A percentile compares a stretch with the other conserved stretches of the same genome.
Evolutionary conservation across 2,888 invertebrate genomes (phyloP).

Genomic region (Melanchra persicariae): DNA sequence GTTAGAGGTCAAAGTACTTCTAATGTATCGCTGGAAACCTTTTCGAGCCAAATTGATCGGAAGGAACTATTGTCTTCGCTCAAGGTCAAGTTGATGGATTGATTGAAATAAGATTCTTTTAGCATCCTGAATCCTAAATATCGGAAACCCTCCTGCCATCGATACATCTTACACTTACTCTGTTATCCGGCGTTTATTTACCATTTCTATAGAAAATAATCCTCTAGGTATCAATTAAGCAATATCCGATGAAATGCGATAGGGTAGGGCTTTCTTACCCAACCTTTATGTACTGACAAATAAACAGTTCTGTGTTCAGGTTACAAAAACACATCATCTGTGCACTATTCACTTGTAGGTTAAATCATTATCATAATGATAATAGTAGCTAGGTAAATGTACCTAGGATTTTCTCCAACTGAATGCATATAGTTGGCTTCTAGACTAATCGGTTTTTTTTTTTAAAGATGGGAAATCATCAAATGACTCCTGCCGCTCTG

Average conservation of each 20-base stretch:
- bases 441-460: no score
- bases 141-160: slow-evolving; percentile 4
- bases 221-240: slow-evolving; percentile 23
- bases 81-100: slow-evolving; percentile 36
- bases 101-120: slow-evolving; percentile 22
- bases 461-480: no score
- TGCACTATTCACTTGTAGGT: neutral
- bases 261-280: neutral
- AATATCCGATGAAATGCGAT: slow-evolving; percentile 5
- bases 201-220: neutral
- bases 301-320: neutral
- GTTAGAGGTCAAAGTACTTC: neutral
- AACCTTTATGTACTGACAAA: neutral
- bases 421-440: no score
- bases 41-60: slow-evolving; percentile 2
- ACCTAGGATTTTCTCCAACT: no score
- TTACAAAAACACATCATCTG: neutral
- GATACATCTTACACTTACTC: slow-evolving; percentile 30
- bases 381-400: no score
- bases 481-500: no score
- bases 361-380: no score
- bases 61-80: slow-evolving; percentile 18
- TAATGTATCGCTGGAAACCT: neutral
- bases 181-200: slow-evolving; percentile 14
- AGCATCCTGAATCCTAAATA: slow-evolving; percentile 14